phyloP scores from a whole-genome alignment of 2,113 vertebrate species.

The Scomber colias region DNA sequence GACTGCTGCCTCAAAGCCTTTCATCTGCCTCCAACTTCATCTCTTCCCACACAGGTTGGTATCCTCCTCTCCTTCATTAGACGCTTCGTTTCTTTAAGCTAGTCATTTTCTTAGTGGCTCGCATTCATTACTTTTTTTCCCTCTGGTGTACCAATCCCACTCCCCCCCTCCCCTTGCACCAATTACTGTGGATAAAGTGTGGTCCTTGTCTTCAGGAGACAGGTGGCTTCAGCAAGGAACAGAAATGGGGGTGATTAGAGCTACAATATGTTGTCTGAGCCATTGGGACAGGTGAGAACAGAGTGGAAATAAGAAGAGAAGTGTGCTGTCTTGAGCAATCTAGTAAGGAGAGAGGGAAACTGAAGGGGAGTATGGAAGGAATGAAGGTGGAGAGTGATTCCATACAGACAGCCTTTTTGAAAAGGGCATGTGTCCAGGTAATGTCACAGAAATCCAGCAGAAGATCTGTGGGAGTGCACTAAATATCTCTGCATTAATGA shows the following conservation, averaged over 20 bases:
- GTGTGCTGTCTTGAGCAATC: constrained; percentile 17
- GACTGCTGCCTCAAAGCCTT: constrained; percentile 66
- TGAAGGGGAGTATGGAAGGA: constrained; percentile 11
- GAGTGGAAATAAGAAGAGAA: constrained; percentile 16
- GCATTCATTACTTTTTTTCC: constrained; percentile 42
- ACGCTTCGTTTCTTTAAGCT: constrained; percentile 23
- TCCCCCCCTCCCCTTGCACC: constrained; percentile 45
- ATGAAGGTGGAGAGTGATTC: constrained; percentile 24
- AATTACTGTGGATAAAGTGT: constrained; percentile 64
- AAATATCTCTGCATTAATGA: constrained; percentile 54
- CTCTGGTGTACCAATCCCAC: constrained; percentile 39
- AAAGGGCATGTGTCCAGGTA: constrained; percentile 65
- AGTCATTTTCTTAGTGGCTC: constrained; percentile 30
- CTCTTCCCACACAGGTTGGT: constrained; percentile 55
- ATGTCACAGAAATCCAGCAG: constrained; percentile 45
- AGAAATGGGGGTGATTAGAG: constrained; percentile 54
- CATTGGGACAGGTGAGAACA: constrained; percentile 51
- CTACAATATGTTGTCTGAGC: constrained; percentile 44
- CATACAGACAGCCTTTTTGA: constrained; percentile 38
- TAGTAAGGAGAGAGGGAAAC: constrained; percentile 16
- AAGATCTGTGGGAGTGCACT: constrained; percentile 18
- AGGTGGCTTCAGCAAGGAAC: constrained; percentile 45
- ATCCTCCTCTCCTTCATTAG: constrained; percentile 43
- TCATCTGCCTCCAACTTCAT: constrained; percentile 54
- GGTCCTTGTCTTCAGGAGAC: constrained; percentile 55